Evolutionary conservation across 2,888 invertebrate species (phyloP).

Genomic region (Calliopum simillimum): DNA sequence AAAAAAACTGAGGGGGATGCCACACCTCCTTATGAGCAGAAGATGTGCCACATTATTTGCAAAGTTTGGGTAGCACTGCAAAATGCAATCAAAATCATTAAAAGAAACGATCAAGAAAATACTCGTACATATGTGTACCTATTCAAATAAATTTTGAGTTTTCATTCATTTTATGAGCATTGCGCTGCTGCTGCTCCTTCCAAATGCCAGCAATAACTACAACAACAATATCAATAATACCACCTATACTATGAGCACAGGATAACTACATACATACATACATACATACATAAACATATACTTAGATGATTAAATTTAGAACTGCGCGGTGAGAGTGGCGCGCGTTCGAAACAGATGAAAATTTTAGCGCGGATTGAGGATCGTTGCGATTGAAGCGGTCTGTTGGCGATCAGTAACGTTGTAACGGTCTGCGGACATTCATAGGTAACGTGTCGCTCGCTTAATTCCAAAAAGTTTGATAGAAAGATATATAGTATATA

Average conservation of each 20-base stretch:
- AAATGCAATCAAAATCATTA: too few species aligned
- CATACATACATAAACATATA: slow-evolving; percentile 4
- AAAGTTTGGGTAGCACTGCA: too few species aligned
- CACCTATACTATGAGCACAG: background rate
- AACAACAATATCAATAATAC: background rate
- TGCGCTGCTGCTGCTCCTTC: too few species aligned
- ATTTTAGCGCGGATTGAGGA: slow-evolving; percentile 49
- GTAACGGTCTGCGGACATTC: slow-evolving; percentile 59
- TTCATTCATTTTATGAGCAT: too few species aligned
- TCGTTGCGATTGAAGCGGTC: background rate
- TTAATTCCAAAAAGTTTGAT: background rate
- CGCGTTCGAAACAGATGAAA: slow-evolving; percentile 36
- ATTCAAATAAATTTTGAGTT: too few species aligned
- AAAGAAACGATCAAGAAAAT: too few species aligned
- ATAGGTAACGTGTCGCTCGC: slow-evolving; percentile 42
- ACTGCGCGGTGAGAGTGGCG: slow-evolving; percentile 27
- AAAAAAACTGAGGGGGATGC: too few species aligned
- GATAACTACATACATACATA: background rate
- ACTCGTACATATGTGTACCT: too few species aligned
- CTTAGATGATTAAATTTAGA: slow-evolving; percentile 35
- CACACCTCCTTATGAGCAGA: too few species aligned
- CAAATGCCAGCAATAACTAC: background rate
- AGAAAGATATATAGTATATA: slow-evolving; percentile 36
- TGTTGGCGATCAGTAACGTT: slow-evolving; percentile 56
- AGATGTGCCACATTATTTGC: too few species aligned